A percentile compares a stretch with the other conserved stretches of the same genome.
These are phyloP conservation scores for Syrrhaptes paradoxus DNA, from an alignment of 2,113 vertebrate species.

Conservation along the genomic window DNA sequence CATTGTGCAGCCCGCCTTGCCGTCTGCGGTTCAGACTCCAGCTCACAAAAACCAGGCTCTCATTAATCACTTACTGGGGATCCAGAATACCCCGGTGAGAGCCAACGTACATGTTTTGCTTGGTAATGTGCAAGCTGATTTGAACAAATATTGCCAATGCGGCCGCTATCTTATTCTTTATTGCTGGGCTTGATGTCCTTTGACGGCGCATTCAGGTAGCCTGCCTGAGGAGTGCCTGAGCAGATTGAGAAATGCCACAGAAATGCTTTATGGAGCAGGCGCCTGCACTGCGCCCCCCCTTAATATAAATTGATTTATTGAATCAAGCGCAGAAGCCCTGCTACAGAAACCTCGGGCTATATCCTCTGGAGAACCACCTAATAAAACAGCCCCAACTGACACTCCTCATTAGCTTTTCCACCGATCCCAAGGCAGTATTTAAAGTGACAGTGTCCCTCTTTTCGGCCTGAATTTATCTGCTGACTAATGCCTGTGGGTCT, in stretches of 20 bases:
- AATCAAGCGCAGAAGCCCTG: conserved; percentile 72
- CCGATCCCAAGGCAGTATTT: conserved; percentile 74
- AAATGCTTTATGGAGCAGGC: conserved; percentile 61
- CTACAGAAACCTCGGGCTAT: conserved; percentile 71
- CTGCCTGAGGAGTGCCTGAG: conserved; percentile 18
- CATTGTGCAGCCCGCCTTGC: conserved; percentile 22
- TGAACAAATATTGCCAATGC: conserved; percentile 25
- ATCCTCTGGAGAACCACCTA: conserved; percentile 69
- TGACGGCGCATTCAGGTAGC: conserved; percentile 29
- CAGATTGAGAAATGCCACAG: conserved; percentile 67
- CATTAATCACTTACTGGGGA: conserved; percentile 56
- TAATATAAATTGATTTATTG: conserved; percentile 80
- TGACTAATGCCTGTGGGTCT: conserved; percentile 64
- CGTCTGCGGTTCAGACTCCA: background rate
- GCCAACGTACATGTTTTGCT: conserved; percentile 21
- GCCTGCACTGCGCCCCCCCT: conserved; percentile 27
- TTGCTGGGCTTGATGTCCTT: conserved; percentile 32
- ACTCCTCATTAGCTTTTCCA: conserved; percentile 76
- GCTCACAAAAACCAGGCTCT: conserved; percentile 21
- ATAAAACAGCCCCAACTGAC: conserved; percentile 78
- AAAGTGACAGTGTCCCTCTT: conserved; percentile 78
- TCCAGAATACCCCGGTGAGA: conserved; percentile 28
- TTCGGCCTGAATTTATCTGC: conserved; percentile 70
- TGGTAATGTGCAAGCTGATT: conserved; percentile 29
- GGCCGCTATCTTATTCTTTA: conserved; percentile 1